A percentile compares a stretch with the other conserved stretches of the same genome.
These are phyloP conservation scores for Numenius arquata DNA, from an alignment of 2,113 vertebrate genomes.

Conservation along the genomic window DNA sequence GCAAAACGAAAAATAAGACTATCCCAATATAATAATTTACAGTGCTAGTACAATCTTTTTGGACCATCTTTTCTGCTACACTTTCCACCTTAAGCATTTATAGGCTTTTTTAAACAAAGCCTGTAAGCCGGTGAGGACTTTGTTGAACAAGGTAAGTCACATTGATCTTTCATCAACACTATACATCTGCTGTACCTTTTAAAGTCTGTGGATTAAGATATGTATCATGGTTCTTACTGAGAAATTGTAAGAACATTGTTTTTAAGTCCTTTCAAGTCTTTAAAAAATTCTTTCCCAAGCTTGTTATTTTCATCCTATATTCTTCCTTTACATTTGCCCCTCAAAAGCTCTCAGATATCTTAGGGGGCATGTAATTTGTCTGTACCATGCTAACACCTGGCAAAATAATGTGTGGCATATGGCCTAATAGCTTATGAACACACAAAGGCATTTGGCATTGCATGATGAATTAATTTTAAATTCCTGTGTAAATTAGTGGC, in stretches of 20 bases:
- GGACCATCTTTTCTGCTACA: neutral
- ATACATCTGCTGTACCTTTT: neutral
- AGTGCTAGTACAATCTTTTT: neutral
- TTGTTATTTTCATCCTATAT: neutral
- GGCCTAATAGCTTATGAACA: neutral
- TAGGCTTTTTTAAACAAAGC: neutral
- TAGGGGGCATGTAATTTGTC: neutral
- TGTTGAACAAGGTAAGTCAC: neutral
- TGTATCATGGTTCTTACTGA: neutral
- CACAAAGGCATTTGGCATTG: neutral
- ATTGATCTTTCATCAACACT: neutral
- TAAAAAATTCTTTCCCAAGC: neutral
- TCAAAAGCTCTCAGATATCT: neutral
- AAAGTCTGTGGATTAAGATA: neutral
- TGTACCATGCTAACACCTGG: neutral
- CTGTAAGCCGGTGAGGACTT: neutral
- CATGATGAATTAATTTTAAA: conserved; percentile 21
- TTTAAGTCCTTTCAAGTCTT: neutral
- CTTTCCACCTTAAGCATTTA: neutral
- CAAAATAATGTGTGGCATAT: conserved; percentile 28
- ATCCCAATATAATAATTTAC: neutral
- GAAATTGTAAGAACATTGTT: neutral
- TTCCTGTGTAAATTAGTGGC: neutral
- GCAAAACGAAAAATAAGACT: neutral
- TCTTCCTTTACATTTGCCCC: neutral